These are phyloP conservation scores for Aradophagus sp. DNA, from an alignment of 1,140 invertebrate species.

Conservation along the genomic window DNA sequence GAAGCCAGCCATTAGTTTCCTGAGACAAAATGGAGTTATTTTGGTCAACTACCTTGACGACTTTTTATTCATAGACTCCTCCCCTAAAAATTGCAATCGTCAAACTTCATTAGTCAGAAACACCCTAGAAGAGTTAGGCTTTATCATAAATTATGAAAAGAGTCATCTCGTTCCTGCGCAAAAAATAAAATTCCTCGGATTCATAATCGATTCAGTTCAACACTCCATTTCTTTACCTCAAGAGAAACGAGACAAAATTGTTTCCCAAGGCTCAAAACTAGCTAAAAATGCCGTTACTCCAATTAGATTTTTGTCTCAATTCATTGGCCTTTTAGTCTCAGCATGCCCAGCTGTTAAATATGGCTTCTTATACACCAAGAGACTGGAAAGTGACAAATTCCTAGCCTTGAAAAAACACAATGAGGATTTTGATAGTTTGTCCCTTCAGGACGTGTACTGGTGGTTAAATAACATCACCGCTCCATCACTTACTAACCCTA, in stretches of 20 bases:
- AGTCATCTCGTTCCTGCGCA: conserved; percentile 1
- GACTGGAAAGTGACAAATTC: conserved; percentile 33
- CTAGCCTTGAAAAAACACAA: conserved; percentile 6
- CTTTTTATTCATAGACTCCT: conserved; percentile 8
- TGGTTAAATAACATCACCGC: conserved; percentile 4
- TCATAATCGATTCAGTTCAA: conserved; percentile 31
- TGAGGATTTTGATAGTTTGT: conserved; percentile 23
- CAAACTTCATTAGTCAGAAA: neutral
- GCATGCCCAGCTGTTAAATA: conserved; percentile 51
- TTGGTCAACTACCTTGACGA: conserved; percentile 27
- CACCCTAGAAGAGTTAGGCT: conserved; percentile 14
- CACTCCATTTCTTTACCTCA: conserved; percentile 25
- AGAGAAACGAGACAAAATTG: conserved; percentile 25
- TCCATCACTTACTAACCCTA: neutral
- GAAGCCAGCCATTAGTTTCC: conserved; percentile 4
- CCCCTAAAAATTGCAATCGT: conserved; percentile 2
- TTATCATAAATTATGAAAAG: conserved; percentile 26
- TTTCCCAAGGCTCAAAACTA: neutral
- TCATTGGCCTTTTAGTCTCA: conserved; percentile 42
- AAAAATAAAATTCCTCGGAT: conserved; percentile 15
- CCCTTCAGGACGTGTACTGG: conserved; percentile 1
- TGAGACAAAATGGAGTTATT: conserved; percentile 15
- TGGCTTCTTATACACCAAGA: conserved; percentile 43
- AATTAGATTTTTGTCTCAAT: conserved; percentile 50
- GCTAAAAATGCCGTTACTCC: conserved; percentile 5